A percentile compares a stretch with the other conserved stretches of the same genome.
Evolutionary conservation across 23 tunicate genomes (phyloP).

Genomic region (Trididemnum miniatum): DNA sequence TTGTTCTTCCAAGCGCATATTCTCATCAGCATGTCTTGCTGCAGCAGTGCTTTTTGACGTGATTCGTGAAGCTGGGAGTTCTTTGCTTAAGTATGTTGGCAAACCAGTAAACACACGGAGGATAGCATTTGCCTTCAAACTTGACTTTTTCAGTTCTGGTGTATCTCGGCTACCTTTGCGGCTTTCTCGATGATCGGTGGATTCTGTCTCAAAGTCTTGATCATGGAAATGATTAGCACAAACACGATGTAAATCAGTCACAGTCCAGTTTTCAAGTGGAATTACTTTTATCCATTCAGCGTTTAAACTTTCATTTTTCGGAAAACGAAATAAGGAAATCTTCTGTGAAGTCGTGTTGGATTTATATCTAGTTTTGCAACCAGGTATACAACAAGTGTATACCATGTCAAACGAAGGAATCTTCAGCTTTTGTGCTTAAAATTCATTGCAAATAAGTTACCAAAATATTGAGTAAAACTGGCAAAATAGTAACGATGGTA

Average conservation of each 20-base stretch:
- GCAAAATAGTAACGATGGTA: too few relatives aligned
- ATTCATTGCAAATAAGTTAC: too few relatives aligned
- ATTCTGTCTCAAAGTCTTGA: neutral
- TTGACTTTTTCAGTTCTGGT: neutral
- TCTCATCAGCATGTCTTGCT: neutral
- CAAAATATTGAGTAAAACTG: too few relatives aligned
- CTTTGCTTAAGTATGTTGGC: neutral
- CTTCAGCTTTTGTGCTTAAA: too few relatives aligned
- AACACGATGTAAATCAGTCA: neutral
- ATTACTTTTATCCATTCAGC: neutral
- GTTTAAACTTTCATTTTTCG: neutral
- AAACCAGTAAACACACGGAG: neutral
- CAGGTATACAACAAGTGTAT: neutral
- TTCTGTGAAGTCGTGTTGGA: neutral
- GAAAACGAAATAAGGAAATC: neutral
- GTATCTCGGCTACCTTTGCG: neutral
- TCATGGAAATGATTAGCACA: neutral
- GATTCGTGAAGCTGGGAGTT: neutral
- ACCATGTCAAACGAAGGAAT: neutral
- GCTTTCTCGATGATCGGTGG: neutral
- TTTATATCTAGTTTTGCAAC: neutral
- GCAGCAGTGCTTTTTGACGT: neutral
- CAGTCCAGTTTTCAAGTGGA: neutral
- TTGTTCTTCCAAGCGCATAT: neutral
- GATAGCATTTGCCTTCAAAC: neutral